These are phyloP conservation scores for Drosophila engyochracea DNA, from an alignment of 2,888 invertebrate species.

Conservation along the genomic window DNA sequence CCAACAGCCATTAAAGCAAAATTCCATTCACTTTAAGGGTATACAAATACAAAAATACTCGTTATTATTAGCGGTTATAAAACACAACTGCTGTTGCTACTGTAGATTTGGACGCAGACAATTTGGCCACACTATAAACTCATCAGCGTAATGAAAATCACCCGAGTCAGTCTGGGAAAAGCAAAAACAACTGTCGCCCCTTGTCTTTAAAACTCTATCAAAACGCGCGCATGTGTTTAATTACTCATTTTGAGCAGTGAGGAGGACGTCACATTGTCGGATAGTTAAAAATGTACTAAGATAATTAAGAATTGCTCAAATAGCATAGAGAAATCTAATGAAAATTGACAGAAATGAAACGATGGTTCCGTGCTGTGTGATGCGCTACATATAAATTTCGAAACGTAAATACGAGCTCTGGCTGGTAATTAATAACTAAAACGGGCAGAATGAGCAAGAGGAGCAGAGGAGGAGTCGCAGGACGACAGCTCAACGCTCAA, in stretches of 20 bases:
- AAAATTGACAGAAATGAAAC: constrained; percentile 20
- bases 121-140: constrained; percentile 72
- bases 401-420: constrained; percentile 37
- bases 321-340: constrained; percentile 28
- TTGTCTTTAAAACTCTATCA: constrained; percentile 59
- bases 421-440: constrained; percentile 50
- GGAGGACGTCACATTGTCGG: constrained; percentile 60
- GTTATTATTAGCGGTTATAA: constrained; percentile 36
- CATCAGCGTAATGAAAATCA: constrained; percentile 73
- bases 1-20: neutral
- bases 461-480: neutral
- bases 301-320: constrained; percentile 60
- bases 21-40: neutral
- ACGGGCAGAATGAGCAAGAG: neutral
- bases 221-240: constrained; percentile 69
- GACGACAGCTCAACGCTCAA: constrained; percentile 6
- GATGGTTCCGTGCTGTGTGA: constrained; percentile 32
- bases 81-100: constrained; percentile 40
- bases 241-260: constrained; percentile 46
- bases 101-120: constrained; percentile 35
- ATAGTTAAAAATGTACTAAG: constrained; percentile 61
- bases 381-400: constrained; percentile 46
- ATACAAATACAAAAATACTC: constrained; percentile 19
- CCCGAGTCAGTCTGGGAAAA: constrained; percentile 27
- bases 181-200: constrained; percentile 26